Percentiles rank a stretch among this genome's conserved stretches.
phyloP scores from a whole-genome alignment of 2,888 invertebrate genomes.

The Drosophila nigricruria region DNA sequence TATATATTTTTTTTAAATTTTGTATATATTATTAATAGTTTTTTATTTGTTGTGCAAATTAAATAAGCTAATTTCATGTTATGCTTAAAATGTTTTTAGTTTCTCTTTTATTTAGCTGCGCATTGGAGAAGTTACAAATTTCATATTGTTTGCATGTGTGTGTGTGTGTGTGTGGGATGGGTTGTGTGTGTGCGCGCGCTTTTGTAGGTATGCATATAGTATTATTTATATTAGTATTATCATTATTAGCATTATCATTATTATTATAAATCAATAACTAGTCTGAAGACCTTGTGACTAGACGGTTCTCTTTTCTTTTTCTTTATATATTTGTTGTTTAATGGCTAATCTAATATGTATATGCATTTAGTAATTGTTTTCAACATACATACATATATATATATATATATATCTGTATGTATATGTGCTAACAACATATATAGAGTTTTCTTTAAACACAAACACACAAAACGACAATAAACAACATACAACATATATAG shows the following conservation, averaged over 20 bases:
- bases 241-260: slow-evolving; percentile 37
- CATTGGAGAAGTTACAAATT: slow-evolving; percentile 44
- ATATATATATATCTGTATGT: slow-evolving; percentile 5
- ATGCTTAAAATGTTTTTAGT: slow-evolving; percentile 7
- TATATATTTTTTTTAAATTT: slow-evolving; percentile 17
- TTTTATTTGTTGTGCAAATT: slow-evolving; percentile 31
- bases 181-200: slow-evolving; percentile 29
- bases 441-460: slow-evolving; percentile 45
- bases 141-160: slow-evolving; percentile 24
- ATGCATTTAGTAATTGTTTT: slow-evolving; percentile 50
- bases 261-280: slow-evolving; percentile 80
- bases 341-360: slow-evolving; percentile 44
- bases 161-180: slow-evolving; percentile 30
- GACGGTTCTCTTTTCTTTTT: slow-evolving; percentile 63
- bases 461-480: slow-evolving; percentile 57
- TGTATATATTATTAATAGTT: slow-evolving; percentile 21
- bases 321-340: slow-evolving; percentile 43
- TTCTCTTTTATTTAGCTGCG: slow-evolving; percentile 41
- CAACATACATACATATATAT: slow-evolving; percentile 18
- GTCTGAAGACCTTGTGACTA: slow-evolving; percentile 84
- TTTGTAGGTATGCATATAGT: slow-evolving; percentile 55
- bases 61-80: slow-evolving; percentile 26
- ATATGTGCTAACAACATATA: slow-evolving; percentile 9
- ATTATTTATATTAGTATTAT: slow-evolving; percentile 44
- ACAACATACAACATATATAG: slow-evolving; percentile 69